These are phyloP conservation scores for Hirtodrosophila histrioides DNA, from an alignment of 2,888 invertebrate genomes.

Conservation along the genomic window DNA sequence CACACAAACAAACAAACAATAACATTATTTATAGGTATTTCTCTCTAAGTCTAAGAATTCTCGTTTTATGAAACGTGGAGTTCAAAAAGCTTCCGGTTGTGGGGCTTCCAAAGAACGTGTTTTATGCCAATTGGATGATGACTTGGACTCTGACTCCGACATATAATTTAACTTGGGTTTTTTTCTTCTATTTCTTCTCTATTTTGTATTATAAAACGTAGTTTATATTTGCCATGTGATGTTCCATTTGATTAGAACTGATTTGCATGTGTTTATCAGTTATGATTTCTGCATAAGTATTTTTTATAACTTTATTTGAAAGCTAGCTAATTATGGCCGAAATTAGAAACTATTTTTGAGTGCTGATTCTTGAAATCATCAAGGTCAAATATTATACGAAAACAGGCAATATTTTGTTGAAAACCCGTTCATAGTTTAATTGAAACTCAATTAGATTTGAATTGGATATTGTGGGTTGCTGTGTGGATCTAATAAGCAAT, in stretches of 20 bases:
- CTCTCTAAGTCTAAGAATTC: constrained; percentile 44
- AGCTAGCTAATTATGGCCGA: constrained; percentile 51
- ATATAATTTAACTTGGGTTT: neutral
- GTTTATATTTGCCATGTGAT: constrained; percentile 30
- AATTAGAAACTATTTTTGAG: constrained; percentile 19
- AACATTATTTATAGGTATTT: constrained; percentile 5
- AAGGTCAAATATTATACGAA: constrained; percentile 39
- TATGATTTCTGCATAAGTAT: constrained; percentile 34
- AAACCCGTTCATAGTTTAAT: constrained; percentile 16
- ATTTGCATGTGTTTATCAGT: constrained; percentile 13
- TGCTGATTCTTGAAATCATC: constrained; percentile 23
- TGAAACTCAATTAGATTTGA: constrained; percentile 23
- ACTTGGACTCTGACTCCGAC: constrained; percentile 21
- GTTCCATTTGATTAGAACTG: constrained; percentile 60
- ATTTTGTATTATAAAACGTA: constrained; percentile 4
- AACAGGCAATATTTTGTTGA: constrained; percentile 1
- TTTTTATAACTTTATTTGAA: constrained; percentile 48
- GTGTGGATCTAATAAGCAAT: constrained; percentile 11
- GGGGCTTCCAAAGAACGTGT: constrained; percentile 65
- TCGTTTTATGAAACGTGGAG: constrained; percentile 44
- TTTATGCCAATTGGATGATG: constrained; percentile 46
- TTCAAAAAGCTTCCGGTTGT: constrained; percentile 59
- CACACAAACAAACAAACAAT: constrained; percentile 24
- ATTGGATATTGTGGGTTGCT: neutral
- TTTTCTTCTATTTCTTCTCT: constrained; percentile 16